Evolutionary conservation across 2,797 vertebrate genomes (phyloP).

Genomic region (Sebastiscus tertius): DNA sequence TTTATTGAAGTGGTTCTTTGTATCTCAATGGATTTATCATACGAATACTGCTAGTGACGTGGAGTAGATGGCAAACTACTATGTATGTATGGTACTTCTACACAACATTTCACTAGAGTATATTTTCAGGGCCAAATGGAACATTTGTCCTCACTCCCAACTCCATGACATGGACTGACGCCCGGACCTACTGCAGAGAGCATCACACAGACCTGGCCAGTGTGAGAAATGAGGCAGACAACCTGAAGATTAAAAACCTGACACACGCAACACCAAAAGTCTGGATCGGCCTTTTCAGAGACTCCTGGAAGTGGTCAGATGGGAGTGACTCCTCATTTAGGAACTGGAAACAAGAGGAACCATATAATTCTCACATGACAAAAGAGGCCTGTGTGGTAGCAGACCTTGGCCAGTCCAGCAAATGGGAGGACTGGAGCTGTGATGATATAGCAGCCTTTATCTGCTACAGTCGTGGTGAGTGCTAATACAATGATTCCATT

Average conservation of each 20-base stretch:
- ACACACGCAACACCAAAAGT: neutral
- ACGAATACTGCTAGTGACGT: neutral
- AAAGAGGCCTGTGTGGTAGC: no score
- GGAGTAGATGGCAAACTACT: neutral
- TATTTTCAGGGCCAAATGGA: neutral
- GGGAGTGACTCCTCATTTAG: no score
- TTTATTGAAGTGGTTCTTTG: neutral
- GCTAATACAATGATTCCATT: no score
- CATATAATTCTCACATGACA: no score
- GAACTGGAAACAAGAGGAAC: no score
- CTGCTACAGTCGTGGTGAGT: no score
- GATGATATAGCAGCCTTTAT: no score
- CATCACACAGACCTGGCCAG: neutral
- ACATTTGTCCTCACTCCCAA: no score
- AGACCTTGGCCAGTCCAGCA: accelerated
- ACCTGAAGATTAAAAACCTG: neutral
- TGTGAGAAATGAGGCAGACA: neutral
- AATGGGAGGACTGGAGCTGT: no score
- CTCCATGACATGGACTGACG: no score
- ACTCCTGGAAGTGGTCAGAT: neutral
- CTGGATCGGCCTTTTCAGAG: neutral
- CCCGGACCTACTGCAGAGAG: neutral
- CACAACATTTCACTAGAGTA: neutral
- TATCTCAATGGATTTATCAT: neutral
- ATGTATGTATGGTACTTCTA: neutral